Conservation (phyloP, 2,888 invertebrate species). For the Capitulum mitella region DNA sequence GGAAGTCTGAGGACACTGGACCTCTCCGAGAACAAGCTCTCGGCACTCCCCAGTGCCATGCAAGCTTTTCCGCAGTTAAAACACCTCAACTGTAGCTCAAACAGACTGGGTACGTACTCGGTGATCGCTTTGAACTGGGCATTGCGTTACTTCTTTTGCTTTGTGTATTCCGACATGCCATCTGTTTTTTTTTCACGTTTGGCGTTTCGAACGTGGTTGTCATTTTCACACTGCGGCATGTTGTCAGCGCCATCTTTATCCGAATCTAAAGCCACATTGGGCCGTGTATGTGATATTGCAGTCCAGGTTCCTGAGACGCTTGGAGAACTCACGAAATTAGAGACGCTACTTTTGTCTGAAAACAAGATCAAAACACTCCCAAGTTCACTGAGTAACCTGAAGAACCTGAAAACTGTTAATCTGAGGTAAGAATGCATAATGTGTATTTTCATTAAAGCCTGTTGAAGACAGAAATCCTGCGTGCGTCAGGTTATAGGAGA, state of each 20-base stretch:
- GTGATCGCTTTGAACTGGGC: too few relatives aligned
- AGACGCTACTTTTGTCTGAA: slow-evolving; percentile 45
- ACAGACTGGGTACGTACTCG: neutral
- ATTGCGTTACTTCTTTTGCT: too few relatives aligned
- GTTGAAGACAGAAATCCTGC: too few relatives aligned
- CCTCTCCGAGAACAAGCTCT: slow-evolving; percentile 82
- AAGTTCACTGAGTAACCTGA: slow-evolving; percentile 42
- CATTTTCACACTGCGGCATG: too few relatives aligned
- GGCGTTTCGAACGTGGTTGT: too few relatives aligned
- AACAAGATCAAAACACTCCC: slow-evolving; percentile 47
- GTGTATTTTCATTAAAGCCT: neutral
- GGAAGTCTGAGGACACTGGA: slow-evolving; percentile 76
- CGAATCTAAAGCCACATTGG: too few relatives aligned
- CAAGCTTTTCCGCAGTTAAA: neutral
- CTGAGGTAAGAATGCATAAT: slow-evolving; percentile 31
- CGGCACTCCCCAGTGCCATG: slow-evolving; percentile 45
- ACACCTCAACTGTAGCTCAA: neutral
- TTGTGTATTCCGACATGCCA: too few relatives aligned
- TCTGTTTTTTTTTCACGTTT: too few relatives aligned
- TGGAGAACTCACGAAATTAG: slow-evolving; percentile 48
- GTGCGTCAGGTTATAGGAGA: too few relatives aligned
- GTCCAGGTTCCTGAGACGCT: slow-evolving; percentile 47
- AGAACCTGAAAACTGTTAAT: slow-evolving; percentile 44
- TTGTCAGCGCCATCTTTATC: too few relatives aligned
- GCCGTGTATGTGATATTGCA: too few relatives aligned